phyloP scores from a whole-genome alignment of 1,140 invertebrate genomes.

The Liolophura sinensis region DNA sequence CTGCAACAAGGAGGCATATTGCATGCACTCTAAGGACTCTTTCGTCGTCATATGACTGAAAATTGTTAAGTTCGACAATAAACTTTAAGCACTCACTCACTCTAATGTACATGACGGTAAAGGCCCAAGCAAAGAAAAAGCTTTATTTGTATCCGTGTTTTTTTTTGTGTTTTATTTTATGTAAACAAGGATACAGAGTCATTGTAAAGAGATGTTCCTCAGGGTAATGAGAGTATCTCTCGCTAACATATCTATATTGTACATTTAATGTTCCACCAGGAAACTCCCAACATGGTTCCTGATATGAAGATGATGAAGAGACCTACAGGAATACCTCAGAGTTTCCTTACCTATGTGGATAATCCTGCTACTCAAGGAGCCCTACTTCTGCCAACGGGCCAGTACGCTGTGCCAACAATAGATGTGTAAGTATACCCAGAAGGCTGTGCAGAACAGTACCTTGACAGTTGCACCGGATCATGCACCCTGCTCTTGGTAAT shows the following conservation, averaged over 20 bases:
- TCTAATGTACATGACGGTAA: background rate
- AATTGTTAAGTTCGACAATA: no score
- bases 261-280: no score
- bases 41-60: no score
- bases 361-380: slow-evolving; percentile 87
- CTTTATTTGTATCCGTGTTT: background rate
- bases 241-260: no score
- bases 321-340: slow-evolving; percentile 88
- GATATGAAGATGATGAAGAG: slow-evolving; percentile 26
- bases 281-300: no score
- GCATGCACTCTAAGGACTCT: no score
- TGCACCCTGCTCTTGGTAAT: no score
- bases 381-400: slow-evolving; percentile 89
- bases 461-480: background rate
- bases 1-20: no score
- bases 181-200: no score
- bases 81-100: no score
- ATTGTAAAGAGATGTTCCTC: no score
- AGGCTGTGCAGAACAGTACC: background rate
- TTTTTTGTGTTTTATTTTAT: background rate
- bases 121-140: background rate
- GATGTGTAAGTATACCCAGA: slow-evolving; percentile 75
- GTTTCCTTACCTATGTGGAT: slow-evolving; percentile 89
- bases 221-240: no score
- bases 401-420: slow-evolving; percentile 87